Conservation (phyloP, 2,113 vertebrate species). For the Setophaga coronata region DNA sequence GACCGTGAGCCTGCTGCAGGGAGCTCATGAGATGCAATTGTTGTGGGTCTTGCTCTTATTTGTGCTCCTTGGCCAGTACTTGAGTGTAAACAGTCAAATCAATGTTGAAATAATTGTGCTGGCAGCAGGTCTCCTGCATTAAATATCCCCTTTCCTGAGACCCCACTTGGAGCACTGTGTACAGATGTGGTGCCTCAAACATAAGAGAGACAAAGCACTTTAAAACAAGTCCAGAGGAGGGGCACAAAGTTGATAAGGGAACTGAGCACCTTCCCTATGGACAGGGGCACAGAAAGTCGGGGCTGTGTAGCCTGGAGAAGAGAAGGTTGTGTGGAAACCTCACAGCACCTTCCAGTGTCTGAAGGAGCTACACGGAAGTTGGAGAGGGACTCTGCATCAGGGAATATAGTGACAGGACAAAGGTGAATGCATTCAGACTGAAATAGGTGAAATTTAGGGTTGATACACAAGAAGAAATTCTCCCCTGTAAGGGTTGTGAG, state of each 20-base stretch:
- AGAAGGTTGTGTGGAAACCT: not conserved
- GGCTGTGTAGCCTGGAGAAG: not conserved
- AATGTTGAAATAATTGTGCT: not conserved
- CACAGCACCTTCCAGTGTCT: not conserved
- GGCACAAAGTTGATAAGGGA: too few relatives aligned
- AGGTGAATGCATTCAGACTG: not conserved
- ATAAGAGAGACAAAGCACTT: not conserved
- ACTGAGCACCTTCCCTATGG: not conserved
- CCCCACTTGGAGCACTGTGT: too few relatives aligned
- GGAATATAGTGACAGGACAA: not conserved
- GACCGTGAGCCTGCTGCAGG: not conserved
- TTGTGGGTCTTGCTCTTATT: not conserved
- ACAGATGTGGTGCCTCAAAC: not conserved
- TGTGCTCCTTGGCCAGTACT: not conserved
- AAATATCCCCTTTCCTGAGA: not conserved
- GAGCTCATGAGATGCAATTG: rapidly evolving
- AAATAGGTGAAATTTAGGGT: not conserved
- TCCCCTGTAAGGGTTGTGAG: not conserved
- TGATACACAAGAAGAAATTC: not conserved
- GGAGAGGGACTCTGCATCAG: too few relatives aligned
- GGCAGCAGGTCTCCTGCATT: not conserved
- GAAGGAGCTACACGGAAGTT: not conserved
- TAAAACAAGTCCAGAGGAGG: rapidly evolving
- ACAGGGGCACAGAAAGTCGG: not conserved
- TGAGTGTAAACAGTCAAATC: not conserved